These are phyloP conservation scores for Drosophila picticornis DNA, from an alignment of 2,888 invertebrate species.

Conservation along the genomic window DNA sequence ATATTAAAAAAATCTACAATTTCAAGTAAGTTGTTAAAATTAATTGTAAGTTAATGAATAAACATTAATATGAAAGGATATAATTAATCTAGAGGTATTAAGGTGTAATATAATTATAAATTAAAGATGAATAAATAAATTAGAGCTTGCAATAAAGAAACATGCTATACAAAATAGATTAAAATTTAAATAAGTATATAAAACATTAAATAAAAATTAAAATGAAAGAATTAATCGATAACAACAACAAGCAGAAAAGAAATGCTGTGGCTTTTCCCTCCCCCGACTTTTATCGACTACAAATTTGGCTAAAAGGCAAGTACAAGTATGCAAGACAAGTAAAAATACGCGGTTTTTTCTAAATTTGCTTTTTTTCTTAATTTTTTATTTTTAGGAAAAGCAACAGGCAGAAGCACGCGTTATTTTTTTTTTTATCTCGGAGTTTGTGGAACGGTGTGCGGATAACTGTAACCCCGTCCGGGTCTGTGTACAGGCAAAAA, in stretches of 20 bases:
- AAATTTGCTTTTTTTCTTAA: conserved; percentile 1
- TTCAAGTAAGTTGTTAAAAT: too few relatives aligned
- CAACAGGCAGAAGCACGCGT: conserved; percentile 51
- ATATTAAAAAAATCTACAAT: neutral
- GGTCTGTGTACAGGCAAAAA: conserved; percentile 22
- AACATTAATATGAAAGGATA: neutral
- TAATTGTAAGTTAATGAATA: neutral
- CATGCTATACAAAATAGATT: neutral
- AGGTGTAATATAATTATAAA: neutral
- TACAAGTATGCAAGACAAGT: conserved; percentile 21
- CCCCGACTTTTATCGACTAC: neutral
- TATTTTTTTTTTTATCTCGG: conserved; percentile 20
- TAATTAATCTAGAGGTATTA: neutral
- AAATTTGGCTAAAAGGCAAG: conserved; percentile 11
- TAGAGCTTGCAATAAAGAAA: neutral
- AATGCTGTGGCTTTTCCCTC: neutral
- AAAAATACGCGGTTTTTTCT: conserved; percentile 3
- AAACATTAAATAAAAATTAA: neutral
- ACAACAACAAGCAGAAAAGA: neutral
- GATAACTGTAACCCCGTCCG: neutral
- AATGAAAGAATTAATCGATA: conserved; percentile 8
- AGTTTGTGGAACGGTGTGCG: conserved; percentile 10
- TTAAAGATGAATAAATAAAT: neutral
- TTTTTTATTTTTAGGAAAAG: conserved; percentile 38
- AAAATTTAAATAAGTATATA: neutral